phyloP scores from a whole-genome alignment of 2,797 vertebrate species.

The Iguana delicatissima region DNA sequence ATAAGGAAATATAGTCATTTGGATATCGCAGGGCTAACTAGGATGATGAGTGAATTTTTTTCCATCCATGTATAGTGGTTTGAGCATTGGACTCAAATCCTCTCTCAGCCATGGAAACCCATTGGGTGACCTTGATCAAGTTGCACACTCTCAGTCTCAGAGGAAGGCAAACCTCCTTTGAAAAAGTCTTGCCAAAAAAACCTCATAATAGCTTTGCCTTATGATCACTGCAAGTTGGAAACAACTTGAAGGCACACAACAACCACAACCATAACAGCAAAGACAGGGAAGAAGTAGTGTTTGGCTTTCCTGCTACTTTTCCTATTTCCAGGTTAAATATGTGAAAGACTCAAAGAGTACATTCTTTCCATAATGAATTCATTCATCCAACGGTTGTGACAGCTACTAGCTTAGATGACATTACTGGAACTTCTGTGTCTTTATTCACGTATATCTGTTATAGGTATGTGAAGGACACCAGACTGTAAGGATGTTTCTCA shows the following conservation, averaged over 20 bases:
- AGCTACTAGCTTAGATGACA: background rate
- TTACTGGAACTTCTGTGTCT: background rate
- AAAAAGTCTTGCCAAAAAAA: too few relatives aligned
- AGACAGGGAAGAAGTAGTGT: background rate
- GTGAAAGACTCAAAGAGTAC: background rate
- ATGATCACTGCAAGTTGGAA: too few relatives aligned
- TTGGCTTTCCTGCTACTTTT: background rate
- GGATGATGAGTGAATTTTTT: background rate
- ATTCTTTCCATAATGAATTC: background rate
- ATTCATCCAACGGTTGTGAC: background rate
- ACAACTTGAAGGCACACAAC: too few relatives aligned
- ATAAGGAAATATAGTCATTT: background rate
- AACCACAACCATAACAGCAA: too few relatives aligned
- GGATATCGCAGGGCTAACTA: background rate
- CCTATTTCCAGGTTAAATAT: background rate
- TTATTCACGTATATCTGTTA: background rate
- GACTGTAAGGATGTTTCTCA: too few relatives aligned
- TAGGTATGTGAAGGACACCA: too few relatives aligned
- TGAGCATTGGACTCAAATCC: too few relatives aligned
- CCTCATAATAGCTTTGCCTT: too few relatives aligned
- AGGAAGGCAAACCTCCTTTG: too few relatives aligned
- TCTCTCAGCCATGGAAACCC: too few relatives aligned
- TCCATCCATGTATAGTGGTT: background rate
- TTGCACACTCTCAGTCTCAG: too few relatives aligned
- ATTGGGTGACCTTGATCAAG: too few relatives aligned